A percentile compares a stretch with the other conserved stretches of the same genome.
Conservation (phyloP, 2,888 invertebrate genomes). For the Seira musarum region DNA sequence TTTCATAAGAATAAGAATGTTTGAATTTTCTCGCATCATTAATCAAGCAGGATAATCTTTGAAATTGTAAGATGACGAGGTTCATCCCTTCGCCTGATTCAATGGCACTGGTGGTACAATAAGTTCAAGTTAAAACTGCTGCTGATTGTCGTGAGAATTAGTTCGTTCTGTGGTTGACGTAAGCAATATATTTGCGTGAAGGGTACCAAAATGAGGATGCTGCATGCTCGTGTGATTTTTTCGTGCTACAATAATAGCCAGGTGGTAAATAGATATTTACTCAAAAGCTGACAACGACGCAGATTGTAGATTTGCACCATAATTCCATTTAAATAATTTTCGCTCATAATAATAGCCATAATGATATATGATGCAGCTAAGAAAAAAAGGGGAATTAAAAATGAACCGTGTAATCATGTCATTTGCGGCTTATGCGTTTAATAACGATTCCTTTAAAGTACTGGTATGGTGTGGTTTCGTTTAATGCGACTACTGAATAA, state of each 20-base stretch:
- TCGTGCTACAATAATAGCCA: neutral
- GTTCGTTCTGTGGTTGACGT: conserved; percentile 33
- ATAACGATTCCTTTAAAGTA: neutral
- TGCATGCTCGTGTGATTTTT: neutral
- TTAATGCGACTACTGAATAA: neutral
- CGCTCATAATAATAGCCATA: neutral
- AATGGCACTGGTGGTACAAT: neutral
- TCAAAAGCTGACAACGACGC: neutral
- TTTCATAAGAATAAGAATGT: no score
- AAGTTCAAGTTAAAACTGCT: neutral
- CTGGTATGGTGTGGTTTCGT: neutral
- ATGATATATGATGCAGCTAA: neutral
- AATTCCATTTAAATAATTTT: conserved; percentile 20
- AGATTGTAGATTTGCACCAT: conserved; percentile 2
- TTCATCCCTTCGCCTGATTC: no score
- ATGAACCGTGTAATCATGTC: conserved; percentile 24
- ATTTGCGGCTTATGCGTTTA: conserved; percentile 12
- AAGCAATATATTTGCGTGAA: neutral
- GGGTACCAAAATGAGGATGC: neutral
- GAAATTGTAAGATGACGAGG: no score
- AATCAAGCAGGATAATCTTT: no score
- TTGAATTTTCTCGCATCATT: no score
- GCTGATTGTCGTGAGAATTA: conserved; percentile 38
- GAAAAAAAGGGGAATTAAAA: conserved; percentile 4
- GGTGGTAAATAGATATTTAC: neutral